Evolutionary conservation across 2,797 vertebrate genomes (phyloP), one percentile per base, ranked within the genome.

Genomic region (Karalla daura): DNA sequence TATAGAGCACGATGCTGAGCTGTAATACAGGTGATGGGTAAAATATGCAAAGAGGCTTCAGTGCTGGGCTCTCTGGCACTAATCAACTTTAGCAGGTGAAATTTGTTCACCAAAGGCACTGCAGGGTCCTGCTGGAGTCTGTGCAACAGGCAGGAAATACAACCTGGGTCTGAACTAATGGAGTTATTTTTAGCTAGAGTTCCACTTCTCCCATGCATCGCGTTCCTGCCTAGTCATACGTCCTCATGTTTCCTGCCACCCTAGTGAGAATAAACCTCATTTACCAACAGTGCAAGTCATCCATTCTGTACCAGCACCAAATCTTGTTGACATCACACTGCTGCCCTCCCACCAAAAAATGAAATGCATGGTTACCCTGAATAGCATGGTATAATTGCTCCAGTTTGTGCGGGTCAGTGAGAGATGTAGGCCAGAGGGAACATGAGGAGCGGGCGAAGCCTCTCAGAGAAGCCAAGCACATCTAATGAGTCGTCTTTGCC

Each of bases 401-500:
- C 44, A 66, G 24, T 80, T 24, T 63, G 27, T 55, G 43, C 21
- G 41, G 65, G 63, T 64, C 63, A 60, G 35, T 47, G 54, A 47
- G 33, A 37, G 44, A 70, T 68, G 67, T 70, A 25, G 24, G 37
- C 2, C 40, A 59, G 32, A 64, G 51, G 21, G 43, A 80, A 56
- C 30, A 2, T 70, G 39, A 65, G 56, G 35, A 65, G 67, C 46
- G 32, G 41, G 43, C 13, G 51, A 67, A 51, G 49, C 67, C 54
- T 75, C 43, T 27, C 33, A 25, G 66, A 25, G 33, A 40, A 78
- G 63, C 68, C 53, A 18, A 80, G 84, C 86, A 82, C 66, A 47
- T 74, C 78, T 88, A 89, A 91, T 91, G 83, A 91, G 80, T 70
- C 12, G 28, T 74, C 79, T 83, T 41, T 59, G 62, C 10, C 25